Conservation (phyloP, 2,797 vertebrate species). For the Brachymystax lenok region DNA sequence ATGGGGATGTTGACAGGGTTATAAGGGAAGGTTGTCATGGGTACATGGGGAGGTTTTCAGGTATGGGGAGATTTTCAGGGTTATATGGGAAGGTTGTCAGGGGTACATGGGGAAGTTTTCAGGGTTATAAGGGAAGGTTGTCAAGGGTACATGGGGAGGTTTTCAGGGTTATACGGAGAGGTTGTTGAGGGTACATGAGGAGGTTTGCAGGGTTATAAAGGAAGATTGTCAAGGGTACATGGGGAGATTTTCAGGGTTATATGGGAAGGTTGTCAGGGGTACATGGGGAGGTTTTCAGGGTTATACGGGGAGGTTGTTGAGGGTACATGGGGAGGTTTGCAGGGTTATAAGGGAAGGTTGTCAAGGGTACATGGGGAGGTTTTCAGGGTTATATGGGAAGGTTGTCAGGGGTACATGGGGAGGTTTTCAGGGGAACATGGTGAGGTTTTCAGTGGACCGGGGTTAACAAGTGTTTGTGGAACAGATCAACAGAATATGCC, state of each 20-base stretch:
- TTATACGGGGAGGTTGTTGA: neutral
- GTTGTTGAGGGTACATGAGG: too few species aligned
- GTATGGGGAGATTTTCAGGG: too few species aligned
- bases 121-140: slow-evolving; percentile 29
- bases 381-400: slow-evolving; percentile 31
- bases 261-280: slow-evolving; percentile 10
- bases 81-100: neutral
- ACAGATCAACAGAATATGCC: slow-evolving; percentile 27
- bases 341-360: slow-evolving; percentile 29
- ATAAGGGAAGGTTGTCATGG: slow-evolving; percentile 7
- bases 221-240: too few species aligned
- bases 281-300: slow-evolving; percentile 14
- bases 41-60: slow-evolving; percentile 29
- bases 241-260: slow-evolving; percentile 23
- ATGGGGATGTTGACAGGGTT: slow-evolving; percentile 18
- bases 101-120: slow-evolving; percentile 31
- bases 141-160: too few species aligned
- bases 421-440: too few species aligned
- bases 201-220: slow-evolving; percentile 26
- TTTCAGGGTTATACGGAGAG: too few species aligned
- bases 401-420: too few species aligned
- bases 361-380: too few species aligned
- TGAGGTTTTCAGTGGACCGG: too few species aligned
- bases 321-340: slow-evolving; percentile 31
- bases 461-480: slow-evolving; percentile 19